Base-by-base conservation (phyloP, 1,140 invertebrate genomes). In the Eupeodes corollae region DNA sequence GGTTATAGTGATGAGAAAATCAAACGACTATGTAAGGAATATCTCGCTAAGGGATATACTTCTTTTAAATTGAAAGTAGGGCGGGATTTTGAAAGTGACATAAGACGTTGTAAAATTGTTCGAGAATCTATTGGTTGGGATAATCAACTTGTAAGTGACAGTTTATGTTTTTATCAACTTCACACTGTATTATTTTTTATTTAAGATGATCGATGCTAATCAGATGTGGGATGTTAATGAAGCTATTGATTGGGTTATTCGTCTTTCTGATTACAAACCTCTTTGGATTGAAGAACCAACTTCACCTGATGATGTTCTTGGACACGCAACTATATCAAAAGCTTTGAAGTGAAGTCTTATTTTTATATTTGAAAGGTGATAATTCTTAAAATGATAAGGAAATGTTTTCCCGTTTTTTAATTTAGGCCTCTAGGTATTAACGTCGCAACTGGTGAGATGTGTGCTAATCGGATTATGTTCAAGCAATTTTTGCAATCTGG, bases 281-380 rank as follows among this genome's bases (percentile, higher is more conserved):
- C 65, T 81, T 15, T 95, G 90, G 90, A 93, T 95, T 53, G 91
- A 95, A 70, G 91, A 95, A 59, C 91, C 91, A 6, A 95, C 91
- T 0, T 88, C 84, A 9, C 90, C 91, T 3, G 91, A 95, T 68
- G 91, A 95, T 64, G 71, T 92, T 9, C 67, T 91, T 5, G 91
- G 90, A 6, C 89, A 94, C 71, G 79, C 79, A 5, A 70, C 71
- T 21, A 91, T 94, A 48, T 70, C 76, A 0, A 62, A 75, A 48
- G 75, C 72, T 55, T 75, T 74, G 63, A 78, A 69, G 83, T 83
- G 65, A 58, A 52, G 46, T 42, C 31, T 48, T 16, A 16, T 8
- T 37, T 21, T 14, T 21, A 33, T 49, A 10, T 42, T 46, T 46
- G 8, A 42, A 34, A 34, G 9, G 9, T 34, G 33, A 34, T 34